Evolutionary conservation across 2,113 vertebrate species (phyloP).

Genomic region (Megaleporinus macrocephalus): DNA sequence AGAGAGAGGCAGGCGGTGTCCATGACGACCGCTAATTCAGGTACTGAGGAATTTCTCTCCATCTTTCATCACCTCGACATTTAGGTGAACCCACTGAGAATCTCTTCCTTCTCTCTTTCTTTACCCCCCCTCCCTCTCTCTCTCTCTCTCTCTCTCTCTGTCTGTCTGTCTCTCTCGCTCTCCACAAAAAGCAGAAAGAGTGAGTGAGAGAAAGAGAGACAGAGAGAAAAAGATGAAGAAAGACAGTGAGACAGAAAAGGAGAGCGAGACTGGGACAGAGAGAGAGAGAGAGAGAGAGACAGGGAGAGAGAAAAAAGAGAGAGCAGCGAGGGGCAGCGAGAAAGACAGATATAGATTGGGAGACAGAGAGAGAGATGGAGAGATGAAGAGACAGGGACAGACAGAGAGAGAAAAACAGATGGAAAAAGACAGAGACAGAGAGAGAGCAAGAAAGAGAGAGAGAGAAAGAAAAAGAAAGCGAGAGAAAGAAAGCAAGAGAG

Average conservation of each 20-base stretch:
- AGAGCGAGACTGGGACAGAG: slow-evolving; percentile 4
- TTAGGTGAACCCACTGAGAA: slow-evolving; percentile 8
- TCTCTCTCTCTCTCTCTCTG: neutral
- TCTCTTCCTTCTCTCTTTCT: neutral
- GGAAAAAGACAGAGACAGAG: neutral
- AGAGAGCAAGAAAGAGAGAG: neutral
- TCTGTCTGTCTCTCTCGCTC: neutral
- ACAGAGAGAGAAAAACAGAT: slow-evolving; percentile 4
- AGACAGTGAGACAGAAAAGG: neutral
- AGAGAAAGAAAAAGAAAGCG: neutral
- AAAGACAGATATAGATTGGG: slow-evolving; percentile 6
- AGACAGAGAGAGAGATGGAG: slow-evolving; percentile 5
- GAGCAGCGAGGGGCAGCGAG: neutral
- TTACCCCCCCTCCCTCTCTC: neutral
- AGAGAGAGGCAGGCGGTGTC: neutral
- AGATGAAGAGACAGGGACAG: slow-evolving; percentile 1
- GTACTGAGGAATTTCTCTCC: neutral
- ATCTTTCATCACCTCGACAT: neutral
- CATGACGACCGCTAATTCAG: neutral
- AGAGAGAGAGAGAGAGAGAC: slow-evolving; percentile 12
- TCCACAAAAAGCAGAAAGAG: neutral
- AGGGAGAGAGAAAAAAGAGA: neutral
- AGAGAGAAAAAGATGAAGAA: slow-evolving; percentile 4
- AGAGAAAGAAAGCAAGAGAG: neutral
- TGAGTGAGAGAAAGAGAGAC: slow-evolving; percentile 11